Conservation (phyloP, 2,113 vertebrate genomes). For the Cichladusa arquata region DNA sequence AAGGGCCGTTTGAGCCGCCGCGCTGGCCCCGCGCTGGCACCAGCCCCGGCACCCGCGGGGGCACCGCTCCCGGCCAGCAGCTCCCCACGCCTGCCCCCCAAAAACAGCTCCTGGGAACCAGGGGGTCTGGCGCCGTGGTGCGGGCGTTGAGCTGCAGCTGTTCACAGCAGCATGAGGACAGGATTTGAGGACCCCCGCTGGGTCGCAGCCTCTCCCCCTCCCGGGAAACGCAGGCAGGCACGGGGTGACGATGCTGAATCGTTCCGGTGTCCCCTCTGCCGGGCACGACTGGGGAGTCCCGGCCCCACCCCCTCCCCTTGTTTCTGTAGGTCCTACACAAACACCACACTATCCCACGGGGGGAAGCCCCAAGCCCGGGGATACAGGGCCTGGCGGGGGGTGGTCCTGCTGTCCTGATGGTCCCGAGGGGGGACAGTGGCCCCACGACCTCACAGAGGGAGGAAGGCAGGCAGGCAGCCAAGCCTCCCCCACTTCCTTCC, state of each 20-base stretch:
- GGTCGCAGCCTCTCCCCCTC: neutral
- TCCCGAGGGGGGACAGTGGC: neutral
- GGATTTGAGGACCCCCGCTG: neutral
- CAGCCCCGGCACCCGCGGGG: neutral
- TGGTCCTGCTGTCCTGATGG: neutral
- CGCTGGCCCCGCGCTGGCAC: neutral
- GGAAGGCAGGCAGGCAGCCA: neutral
- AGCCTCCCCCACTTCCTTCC: neutral
- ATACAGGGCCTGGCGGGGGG: no score
- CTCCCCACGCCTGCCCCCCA: neutral
- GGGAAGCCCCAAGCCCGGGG: neutral
- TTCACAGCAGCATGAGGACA: neutral
- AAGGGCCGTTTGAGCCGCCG: conserved; percentile 35
- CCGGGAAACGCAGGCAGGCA: rapidly evolving
- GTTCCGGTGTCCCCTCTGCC: neutral
- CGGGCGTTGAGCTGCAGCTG: neutral
- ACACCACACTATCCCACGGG: rapidly evolving
- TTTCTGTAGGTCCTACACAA: neutral
- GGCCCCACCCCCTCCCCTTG: neutral
- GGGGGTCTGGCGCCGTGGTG: rapidly evolving
- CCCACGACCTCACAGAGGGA: neutral
- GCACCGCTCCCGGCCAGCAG: neutral
- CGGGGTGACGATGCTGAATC: rapidly evolving
- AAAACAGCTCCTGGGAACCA: rapidly evolving
- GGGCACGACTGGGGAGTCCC: rapidly evolving